Base-by-base conservation (phyloP, 2,888 invertebrate genomes). In the Brachyptera putata region DNA sequence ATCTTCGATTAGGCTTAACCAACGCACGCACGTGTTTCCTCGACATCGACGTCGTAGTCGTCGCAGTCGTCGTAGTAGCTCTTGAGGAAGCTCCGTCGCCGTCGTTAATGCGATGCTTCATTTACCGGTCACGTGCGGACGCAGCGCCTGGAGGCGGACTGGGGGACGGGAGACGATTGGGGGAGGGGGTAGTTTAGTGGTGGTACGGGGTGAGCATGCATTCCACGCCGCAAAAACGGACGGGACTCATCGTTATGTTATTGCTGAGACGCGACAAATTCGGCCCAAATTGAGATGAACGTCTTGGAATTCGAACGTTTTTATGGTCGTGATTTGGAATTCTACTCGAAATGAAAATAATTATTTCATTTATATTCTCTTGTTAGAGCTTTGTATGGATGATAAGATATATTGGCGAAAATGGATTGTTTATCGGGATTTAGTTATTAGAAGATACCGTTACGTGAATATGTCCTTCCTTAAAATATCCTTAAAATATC, bases 41-140 rank as follows among this genome's bases (percentile, higher is more conserved):
- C 25, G 3, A n/a, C 36, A 24, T 13, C 30, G 30, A 24, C 53
- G 36, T 21, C 22, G 53, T 11, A 11, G 18, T 36, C 53, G 36
- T 21, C 22, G 53, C 11, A 11, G 18, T 36, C 53, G 49, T 11
- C n/a, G 48, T 24, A n/a, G 48, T 21, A 22, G 2, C n/a, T 22
- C 14, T 24, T 24, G 48, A 2, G 24, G 41, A 16, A 25, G 49
- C 22, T 48, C n/a, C n/a, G n/a, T n/a, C 9, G 25, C 30, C 50
- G 26, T 34, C 53, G 53, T 30, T 57, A 57, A 57, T 57, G 57
- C 57, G 48, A n/a, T 18, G 48, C 16, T 57, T 57, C 57, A 57
- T 57, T 57, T 57, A 48, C 57, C 34, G 57, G 34, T 57, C 57
- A 57, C 57, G 57, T 57, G 30, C 43, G 26, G 22, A 16, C 36